phyloP scores from a whole-genome alignment of 2,888 invertebrate species.

The Leptopilina myrica region DNA sequence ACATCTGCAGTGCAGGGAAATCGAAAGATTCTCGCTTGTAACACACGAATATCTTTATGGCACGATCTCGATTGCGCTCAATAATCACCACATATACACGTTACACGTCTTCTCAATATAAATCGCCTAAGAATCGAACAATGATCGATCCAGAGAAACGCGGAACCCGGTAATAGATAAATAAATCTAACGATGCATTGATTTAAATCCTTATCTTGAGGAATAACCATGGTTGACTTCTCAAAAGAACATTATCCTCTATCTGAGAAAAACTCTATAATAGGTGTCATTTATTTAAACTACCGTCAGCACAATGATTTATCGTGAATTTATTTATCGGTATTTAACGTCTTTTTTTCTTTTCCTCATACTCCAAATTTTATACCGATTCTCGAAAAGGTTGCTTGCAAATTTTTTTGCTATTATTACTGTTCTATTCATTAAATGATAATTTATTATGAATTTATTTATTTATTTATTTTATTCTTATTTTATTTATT shows the following conservation, averaged over 20 bases:
- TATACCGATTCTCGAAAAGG: no score
- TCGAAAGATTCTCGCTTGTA: constrained; percentile 47
- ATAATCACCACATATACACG: constrained; percentile 43
- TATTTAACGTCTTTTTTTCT: neutral
- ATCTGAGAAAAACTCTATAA: neutral
- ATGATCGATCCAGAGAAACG: constrained; percentile 58
- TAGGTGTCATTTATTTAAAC: constrained; percentile 14
- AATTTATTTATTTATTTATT: no score
- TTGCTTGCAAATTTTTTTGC: no score
- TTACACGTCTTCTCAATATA: constrained; percentile 26
- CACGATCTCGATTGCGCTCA: constrained; percentile 44
- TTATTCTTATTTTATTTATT: no score
- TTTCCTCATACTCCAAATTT: no score
- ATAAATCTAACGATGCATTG: constrained; percentile 29
- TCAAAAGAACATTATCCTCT: neutral
- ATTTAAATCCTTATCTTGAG: constrained; percentile 6
- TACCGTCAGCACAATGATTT: constrained; percentile 13
- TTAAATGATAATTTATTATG: no score
- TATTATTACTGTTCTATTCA: no score
- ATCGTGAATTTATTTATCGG: constrained; percentile 11
- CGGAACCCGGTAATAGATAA: constrained; percentile 57
- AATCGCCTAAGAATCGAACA: constrained; percentile 48
- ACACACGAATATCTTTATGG: constrained; percentile 33
- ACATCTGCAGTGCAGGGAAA: constrained; percentile 55
- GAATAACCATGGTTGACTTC: neutral